phyloP scores from a whole-genome alignment of 1,140 invertebrate genomes.

The Parapsyche elsis region DNA sequence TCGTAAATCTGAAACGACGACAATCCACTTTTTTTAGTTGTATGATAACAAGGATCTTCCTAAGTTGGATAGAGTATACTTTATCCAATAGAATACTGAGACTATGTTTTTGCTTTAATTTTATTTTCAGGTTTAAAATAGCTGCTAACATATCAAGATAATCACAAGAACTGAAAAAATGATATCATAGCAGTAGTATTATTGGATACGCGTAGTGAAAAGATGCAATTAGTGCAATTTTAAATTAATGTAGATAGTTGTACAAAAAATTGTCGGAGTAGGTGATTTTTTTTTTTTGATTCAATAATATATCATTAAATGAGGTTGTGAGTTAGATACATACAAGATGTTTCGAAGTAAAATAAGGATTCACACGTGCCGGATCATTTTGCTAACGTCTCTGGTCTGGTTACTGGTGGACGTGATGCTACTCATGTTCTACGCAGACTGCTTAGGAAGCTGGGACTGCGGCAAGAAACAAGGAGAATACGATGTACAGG shows the following conservation, averaged over 20 bases:
- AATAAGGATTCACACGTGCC: slow-evolving; percentile 92
- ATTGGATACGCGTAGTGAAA: neutral
- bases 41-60: too few relatives aligned
- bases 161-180: slow-evolving; percentile 8
- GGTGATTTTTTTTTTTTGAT: neutral
- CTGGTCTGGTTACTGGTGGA: slow-evolving; percentile 96
- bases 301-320: neutral
- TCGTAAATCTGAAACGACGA: too few relatives aligned
- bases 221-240: slow-evolving; percentile 14
- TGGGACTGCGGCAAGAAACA: slow-evolving; percentile 72
- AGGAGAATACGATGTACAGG: slow-evolving; percentile 67
- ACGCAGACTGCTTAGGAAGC: slow-evolving; percentile 88
- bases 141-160: slow-evolving; percentile 4
- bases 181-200: slow-evolving; percentile 13
- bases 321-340: slow-evolving; percentile 12
- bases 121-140: neutral
- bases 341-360: slow-evolving; percentile 81
- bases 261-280: neutral
- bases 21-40: too few relatives aligned
- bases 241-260: neutral
- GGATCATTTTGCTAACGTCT: slow-evolving; percentile 93
- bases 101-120: neutral
- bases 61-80: too few relatives aligned
- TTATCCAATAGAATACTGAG: too few relatives aligned
- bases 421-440: slow-evolving; percentile 91